phyloP scores from a whole-genome alignment of 2,113 vertebrate species.

The Acanthochromis polyacanthus region DNA sequence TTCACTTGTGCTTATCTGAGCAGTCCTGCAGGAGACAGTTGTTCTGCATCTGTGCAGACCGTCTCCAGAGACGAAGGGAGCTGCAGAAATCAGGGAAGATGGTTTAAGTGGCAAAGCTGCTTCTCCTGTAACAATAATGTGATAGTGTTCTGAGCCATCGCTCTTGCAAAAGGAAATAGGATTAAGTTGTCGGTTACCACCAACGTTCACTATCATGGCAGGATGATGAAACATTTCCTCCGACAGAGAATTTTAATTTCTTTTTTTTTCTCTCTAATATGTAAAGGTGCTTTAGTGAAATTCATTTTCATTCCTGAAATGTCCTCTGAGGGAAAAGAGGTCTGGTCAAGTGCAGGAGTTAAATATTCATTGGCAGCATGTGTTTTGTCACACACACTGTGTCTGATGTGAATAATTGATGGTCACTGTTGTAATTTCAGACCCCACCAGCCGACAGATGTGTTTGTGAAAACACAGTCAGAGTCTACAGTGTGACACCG shows the following conservation, averaged over 20 bases:
- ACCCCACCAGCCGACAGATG: conserved; percentile 57
- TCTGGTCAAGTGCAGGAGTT: conserved; percentile 58
- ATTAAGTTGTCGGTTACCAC: conserved; percentile 77
- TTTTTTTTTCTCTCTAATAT: conserved; percentile 50
- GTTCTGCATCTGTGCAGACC: conserved; percentile 61
- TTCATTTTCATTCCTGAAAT: conserved; percentile 48
- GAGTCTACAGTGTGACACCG: conserved; percentile 7
- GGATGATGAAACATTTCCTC: conserved; percentile 73
- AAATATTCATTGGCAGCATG: conserved; percentile 79
- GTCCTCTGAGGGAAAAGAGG: conserved; percentile 45
- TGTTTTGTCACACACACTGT: conserved; percentile 78
- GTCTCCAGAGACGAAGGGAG: conserved; percentile 60
- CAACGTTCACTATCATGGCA: conserved; percentile 51
- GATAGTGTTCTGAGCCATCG: conserved; percentile 72
- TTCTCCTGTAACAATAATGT: conserved; percentile 74
- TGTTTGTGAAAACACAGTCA: conserved; percentile 58
- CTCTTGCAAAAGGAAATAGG: conserved; percentile 71
- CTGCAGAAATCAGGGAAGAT: conserved; percentile 73
- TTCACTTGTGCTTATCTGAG: conserved; percentile 76
- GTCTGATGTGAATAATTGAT: conserved; percentile 81
- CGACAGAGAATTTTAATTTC: conserved; percentile 62
- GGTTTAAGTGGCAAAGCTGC: conserved; percentile 80
- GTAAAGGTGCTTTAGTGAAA: conserved; percentile 43
- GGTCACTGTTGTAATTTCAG: conserved; percentile 67
- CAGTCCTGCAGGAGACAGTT: conserved; percentile 74